Evolutionary conservation across 1,140 invertebrate genomes (phyloP).

Genomic region (Nymphalis io): DNA sequence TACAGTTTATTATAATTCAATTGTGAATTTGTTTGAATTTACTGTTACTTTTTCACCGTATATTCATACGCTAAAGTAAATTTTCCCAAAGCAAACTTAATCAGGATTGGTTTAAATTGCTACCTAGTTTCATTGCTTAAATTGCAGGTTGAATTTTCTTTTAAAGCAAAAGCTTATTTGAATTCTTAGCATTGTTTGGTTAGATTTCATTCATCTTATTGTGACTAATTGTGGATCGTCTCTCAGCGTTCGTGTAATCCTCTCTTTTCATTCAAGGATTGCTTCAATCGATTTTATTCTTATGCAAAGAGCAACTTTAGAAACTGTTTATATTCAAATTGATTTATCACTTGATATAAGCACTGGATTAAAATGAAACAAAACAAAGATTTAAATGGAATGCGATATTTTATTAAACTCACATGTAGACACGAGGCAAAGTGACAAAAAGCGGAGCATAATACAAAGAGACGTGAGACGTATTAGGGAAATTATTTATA

Average conservation of each 20-base stretch:
- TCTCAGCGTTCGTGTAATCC: conserved; percentile 22
- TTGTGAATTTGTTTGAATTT: background rate
- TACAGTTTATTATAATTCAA: no score
- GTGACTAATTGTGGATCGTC: conserved; percentile 37
- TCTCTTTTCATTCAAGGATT: conserved; percentile 9
- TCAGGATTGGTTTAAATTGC: conserved; percentile 28
- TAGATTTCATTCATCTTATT: conserved; percentile 33
- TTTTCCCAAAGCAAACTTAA: conserved; percentile 10
- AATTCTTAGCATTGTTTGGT: conserved; percentile 22
- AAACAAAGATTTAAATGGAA: background rate
- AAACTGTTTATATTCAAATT: conserved; percentile 1
- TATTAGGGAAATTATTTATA: background rate
- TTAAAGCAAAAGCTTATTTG: conserved; percentile 16
- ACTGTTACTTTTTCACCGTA: background rate
- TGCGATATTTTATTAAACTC: background rate
- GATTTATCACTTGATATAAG: background rate
- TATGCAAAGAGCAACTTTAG: background rate
- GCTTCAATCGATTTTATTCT: conserved; percentile 9
- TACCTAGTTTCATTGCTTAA: conserved; percentile 14
- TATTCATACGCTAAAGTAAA: background rate
- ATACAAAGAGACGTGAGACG: background rate
- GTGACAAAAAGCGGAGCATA: background rate
- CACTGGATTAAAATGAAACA: background rate
- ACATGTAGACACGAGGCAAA: background rate
- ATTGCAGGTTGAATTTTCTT: conserved; percentile 26